Percentiles rank a stretch among this genome's conserved stretches.
phyloP scores from a whole-genome alignment of 2,888 invertebrate genomes.

The Cerastis rubricosa region DNA sequence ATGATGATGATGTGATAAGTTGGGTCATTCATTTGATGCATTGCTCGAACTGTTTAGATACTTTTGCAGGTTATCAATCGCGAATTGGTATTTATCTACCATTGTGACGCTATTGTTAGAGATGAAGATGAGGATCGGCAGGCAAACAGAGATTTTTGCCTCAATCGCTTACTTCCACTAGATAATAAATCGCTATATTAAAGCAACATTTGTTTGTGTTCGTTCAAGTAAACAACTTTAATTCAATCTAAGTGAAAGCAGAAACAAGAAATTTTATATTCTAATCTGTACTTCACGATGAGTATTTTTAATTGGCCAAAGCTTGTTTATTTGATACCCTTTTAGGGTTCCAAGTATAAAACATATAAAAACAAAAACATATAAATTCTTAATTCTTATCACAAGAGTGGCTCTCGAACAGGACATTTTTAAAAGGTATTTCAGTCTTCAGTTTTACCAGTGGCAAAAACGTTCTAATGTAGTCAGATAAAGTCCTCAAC shows the following conservation, averaged over 20 bases:
- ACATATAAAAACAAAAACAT: too few relatives aligned
- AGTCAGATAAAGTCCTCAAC: not conserved
- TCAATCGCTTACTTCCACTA: not conserved
- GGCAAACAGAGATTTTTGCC: not conserved
- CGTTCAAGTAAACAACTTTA: slow-evolving; percentile 7
- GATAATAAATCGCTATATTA: not conserved
- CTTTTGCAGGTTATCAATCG: not conserved
- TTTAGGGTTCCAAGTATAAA: not conserved
- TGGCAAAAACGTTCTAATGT: not conserved
- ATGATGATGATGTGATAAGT: too few relatives aligned
- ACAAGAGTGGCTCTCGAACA: not conserved
- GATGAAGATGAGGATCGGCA: not conserved
- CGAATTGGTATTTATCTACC: not conserved
- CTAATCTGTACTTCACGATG: not conserved
- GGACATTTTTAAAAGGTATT: not conserved
- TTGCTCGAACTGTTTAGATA: not conserved
- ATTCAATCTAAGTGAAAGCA: not conserved
- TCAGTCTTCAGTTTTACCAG: not conserved
- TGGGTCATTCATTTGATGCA: not conserved
- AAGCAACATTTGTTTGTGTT: slow-evolving; percentile 2
- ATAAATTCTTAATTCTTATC: not conserved
- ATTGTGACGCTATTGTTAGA: not conserved
- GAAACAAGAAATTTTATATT: not conserved
- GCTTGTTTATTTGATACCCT: not conserved
- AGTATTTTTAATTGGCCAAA: not conserved